These are phyloP conservation scores for Galemys pyrenaicus DNA, from an alignment of 2,113 vertebrate genomes.

Conservation along the genomic window DNA sequence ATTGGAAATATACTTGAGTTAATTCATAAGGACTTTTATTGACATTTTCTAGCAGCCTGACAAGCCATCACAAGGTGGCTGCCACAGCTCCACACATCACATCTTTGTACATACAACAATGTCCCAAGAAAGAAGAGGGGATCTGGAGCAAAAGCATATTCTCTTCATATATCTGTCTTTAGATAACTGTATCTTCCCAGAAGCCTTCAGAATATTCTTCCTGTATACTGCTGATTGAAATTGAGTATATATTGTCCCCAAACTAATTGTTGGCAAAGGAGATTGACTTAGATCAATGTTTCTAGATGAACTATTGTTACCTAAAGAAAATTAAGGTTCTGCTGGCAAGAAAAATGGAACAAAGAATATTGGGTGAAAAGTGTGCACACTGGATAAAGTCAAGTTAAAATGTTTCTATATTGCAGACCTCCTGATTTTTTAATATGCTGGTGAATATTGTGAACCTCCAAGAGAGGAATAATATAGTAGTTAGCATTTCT, in stretches of 20 bases:
- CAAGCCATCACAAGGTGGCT: neutral
- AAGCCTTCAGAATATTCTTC: neutral
- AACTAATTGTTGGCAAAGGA: neutral
- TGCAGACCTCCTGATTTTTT: neutral
- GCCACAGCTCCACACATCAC: neutral
- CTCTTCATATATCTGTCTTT: neutral
- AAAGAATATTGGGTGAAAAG: neutral
- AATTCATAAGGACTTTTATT: neutral
- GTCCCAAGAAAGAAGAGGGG: neutral
- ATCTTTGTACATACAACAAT: too few relatives aligned
- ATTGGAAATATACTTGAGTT: neutral
- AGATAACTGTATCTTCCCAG: neutral
- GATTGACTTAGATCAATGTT: neutral
- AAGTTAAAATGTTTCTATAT: neutral
- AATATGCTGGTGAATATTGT: neutral
- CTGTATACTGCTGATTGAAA: neutral
- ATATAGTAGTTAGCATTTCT: neutral
- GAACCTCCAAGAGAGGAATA: slow-evolving; percentile 1
- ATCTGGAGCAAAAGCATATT: neutral
- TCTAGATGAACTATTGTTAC: neutral
- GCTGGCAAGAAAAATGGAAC: neutral
- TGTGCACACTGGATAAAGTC: neutral
- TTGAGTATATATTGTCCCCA: neutral
- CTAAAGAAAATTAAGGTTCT: neutral
- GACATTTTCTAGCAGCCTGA: neutral